Conservation (phyloP, 2,113 vertebrate genomes). For the Origma solitaria region DNA sequence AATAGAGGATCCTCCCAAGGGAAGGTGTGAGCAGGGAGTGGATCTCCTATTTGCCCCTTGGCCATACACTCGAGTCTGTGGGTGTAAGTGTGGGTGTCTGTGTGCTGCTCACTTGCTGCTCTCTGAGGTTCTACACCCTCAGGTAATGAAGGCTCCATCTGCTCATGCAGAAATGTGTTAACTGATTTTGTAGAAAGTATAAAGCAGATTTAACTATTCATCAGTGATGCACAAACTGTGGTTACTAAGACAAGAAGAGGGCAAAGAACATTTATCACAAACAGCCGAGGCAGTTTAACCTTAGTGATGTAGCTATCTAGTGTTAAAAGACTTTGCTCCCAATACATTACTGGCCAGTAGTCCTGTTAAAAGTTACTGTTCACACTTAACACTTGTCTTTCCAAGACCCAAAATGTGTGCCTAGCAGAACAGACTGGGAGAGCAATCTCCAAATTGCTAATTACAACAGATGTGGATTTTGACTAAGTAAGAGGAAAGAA, state of each 20-base stretch:
- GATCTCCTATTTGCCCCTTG: neutral
- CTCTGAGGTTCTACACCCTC: neutral
- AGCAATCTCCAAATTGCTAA: neutral
- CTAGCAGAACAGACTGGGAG: neutral
- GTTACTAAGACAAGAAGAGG: neutral
- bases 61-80: neutral
- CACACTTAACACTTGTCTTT: neutral
- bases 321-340: neutral
- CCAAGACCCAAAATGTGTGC: neutral
- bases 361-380: neutral
- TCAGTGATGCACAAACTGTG: neutral
- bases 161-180: neutral
- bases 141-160: conserved; percentile 28
- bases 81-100: neutral
- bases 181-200: conserved; percentile 4
- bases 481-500: neutral
- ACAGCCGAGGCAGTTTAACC: neutral
- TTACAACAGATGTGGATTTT: neutral
- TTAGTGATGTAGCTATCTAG: neutral
- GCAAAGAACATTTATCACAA: neutral
- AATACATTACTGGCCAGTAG: neutral
- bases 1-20: neutral
- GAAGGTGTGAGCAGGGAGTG: neutral
- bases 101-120: conserved; percentile 3
- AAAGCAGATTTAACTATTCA: neutral